These are phyloP conservation scores for Carpatolechia fugitivella DNA, from an alignment of 2,888 invertebrate genomes.

Conservation along the genomic window DNA sequence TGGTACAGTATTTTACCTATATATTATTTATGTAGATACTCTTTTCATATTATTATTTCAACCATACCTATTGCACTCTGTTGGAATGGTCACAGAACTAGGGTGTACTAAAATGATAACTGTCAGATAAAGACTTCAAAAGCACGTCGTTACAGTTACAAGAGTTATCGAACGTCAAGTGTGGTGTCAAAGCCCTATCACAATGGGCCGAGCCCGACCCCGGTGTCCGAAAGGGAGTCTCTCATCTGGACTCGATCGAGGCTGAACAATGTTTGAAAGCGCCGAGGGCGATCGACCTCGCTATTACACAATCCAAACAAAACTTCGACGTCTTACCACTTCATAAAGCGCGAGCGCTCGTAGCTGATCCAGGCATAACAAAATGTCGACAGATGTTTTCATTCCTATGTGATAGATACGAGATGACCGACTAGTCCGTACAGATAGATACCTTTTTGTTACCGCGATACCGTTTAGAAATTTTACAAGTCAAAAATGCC, in stretches of 20 bases:
- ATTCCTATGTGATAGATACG: slow-evolving; percentile 66
- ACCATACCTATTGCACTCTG: too few species aligned
- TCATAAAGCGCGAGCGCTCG: slow-evolving; percentile 53
- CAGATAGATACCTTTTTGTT: slow-evolving; percentile 56
- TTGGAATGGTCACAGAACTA: too few species aligned
- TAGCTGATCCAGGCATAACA: slow-evolving; percentile 47
- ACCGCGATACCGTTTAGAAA: slow-evolving; percentile 63
- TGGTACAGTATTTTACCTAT: too few species aligned
- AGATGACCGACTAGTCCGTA: slow-evolving; percentile 40
- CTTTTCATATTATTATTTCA: too few species aligned
- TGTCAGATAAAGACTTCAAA: background rate
- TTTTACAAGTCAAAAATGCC: slow-evolving; percentile 65
- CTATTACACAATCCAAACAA: slow-evolving; percentile 57
- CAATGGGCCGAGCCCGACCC: slow-evolving; percentile 35
- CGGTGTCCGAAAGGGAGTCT: slow-evolving; percentile 43
- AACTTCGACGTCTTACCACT: slow-evolving; percentile 44
- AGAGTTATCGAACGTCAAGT: slow-evolving; percentile 34
- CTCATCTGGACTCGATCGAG: slow-evolving; percentile 39
- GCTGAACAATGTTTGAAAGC: slow-evolving; percentile 48
- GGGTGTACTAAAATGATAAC: background rate
- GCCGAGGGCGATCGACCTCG: slow-evolving; percentile 53
- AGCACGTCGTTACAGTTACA: slow-evolving; percentile 16
- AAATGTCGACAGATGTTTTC: slow-evolving; percentile 73
- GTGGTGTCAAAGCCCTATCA: slow-evolving; percentile 36
- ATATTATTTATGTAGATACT: too few species aligned